Evolutionary conservation across 1,140 invertebrate species (phyloP), one percentile per base, ranked within the genome.

Genomic region (Thalassaphorura encarpata): DNA sequence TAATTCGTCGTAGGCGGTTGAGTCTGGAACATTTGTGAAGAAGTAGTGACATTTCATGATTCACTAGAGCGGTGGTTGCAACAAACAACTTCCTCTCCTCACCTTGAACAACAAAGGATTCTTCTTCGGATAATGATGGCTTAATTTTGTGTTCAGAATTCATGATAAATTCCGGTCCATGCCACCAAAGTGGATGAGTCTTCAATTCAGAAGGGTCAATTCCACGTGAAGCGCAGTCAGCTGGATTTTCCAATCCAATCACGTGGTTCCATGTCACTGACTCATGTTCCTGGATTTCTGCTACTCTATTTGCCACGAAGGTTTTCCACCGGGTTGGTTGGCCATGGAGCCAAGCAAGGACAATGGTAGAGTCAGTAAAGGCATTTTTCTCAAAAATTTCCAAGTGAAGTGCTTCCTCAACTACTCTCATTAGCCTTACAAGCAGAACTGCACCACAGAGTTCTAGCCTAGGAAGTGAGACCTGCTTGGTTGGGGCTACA

Each of bases 161-260:
- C 18, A 6, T 5, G 40, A 67, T 39, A 41, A 60, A 69, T 19
- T 31, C 15, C 19, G 71, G 71, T 4, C 72, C 69, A 19, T 58
- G 26, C 68, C 67, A 72, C 72, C 72, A 75, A n/a, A 73, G 53
- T 19, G 53, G 16, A 45, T 52, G 64, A 24, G 61, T 42, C 4
- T 56, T 43, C n/a, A 73, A 57, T 16, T 59, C 33, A 21, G 49
- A 57, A 46, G 66, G 55, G 5, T 21, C 48, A 24, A 63, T 13
- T n/a, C 74, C 73, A 50, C 73, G 61, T 6, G 71, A 71, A 1
- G 70, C 64, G 3, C 64, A 52, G 66, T 77, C 74, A 1, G 71
- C 71, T 0, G 72, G 71, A 63, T 77, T 76, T 1, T 69, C 43
- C 23, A 49, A 39, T 2, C 70, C 66, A 11, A 51, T 43, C 0